Base-by-base conservation (phyloP, 2,888 invertebrate species). In the Tipula confusa region DNA sequence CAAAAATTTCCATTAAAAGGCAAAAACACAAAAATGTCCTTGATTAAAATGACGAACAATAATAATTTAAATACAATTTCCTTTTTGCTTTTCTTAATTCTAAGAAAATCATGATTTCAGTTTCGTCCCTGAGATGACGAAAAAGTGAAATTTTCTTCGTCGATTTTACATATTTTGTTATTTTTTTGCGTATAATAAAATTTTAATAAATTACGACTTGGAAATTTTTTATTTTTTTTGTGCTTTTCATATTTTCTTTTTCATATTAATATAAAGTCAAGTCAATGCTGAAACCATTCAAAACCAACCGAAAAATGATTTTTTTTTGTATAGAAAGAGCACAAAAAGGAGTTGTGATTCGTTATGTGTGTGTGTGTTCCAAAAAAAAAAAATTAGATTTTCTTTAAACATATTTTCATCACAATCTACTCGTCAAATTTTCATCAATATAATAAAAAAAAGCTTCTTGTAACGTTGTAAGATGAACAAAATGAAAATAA, bases 131-230 rank as follows among this genome's bases (percentile, higher is more conserved):
- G 64, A 64, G 64, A 64, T 64, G 64, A 64, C 64, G 64, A 24
- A 24, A 64, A 64, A 64, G 64, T 64, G 64, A 64, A 64, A 64
- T 64, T n/a, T 24, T 24, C 24, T 24, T 6, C 64, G 24, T 64
- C 64, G 64, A 24, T 48, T 64, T 11, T 24, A 64, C 64, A 64
- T 6, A 33, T 33, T 33, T 33, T 33, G 18, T 7, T 64, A 9
- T 24, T 64, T 13, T 64, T 64, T 64, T 64, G 38, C 18, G 24
- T 64, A 64, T 64, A 64, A 64, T 64, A 64, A 64, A 64, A 64
- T 64, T 64, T 64, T 64, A 64, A 64, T 64, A 64, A 64, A 64
- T 64, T 64, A 64, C 64, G 64, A 64, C 64, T 64, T 64, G 64
- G 64, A 9, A 64, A 64, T 24, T 64, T 64, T 64, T n/a, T n/a